Base-by-base conservation (phyloP, 1,140 invertebrate species). In the Anagrus nilaparvatae region DNA sequence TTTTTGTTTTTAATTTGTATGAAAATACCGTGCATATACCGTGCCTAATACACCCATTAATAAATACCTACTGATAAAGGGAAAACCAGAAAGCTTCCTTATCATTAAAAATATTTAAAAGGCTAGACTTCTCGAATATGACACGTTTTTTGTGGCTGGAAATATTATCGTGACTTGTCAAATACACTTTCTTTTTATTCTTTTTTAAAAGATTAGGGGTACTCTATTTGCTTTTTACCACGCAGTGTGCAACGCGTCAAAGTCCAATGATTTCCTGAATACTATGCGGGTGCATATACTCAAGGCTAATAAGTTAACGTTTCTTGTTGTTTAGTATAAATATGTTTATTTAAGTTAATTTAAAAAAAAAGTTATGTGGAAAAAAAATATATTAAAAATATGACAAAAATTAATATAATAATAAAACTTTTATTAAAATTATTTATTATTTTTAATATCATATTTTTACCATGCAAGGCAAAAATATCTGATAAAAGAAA, bases 401-500 rank as follows among this genome's bases (percentile, higher is more conserved):
- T 69, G 63, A 63, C 55, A 69, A 61, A 63, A 65, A 68, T 61
- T 58, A 59, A 59, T 55, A 48, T 59, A 59, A 62, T 63, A 61
- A 62, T 39, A 10, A 46, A 54, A 44, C 16, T 51, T 28, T 43
- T 47, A 40, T 51, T 58, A 47, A 16, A 56, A 42, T 30, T 59
- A 46, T 19, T 54, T 40, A 50, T 60, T 54, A 55, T 54, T 59
- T 52, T 65, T 55, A 58, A 60, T 59, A 58, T 33, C 55, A 27
- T 47, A 50, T 62, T 64, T 63, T 58, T 50, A 40, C 43, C 54
- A 50, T 58, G 58, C 43, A 53, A 47, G 25, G 45, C 58, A 29
- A 51, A 58, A 47, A 67, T 79, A 43, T 78, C 77, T 16, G 65
- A 78, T 55, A 73, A 73, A 50, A 65, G 75, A 54, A 66, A 72